These are phyloP conservation scores for Botia almorhae DNA, from an alignment of 2,797 vertebrate genomes.

Conservation along the genomic window DNA sequence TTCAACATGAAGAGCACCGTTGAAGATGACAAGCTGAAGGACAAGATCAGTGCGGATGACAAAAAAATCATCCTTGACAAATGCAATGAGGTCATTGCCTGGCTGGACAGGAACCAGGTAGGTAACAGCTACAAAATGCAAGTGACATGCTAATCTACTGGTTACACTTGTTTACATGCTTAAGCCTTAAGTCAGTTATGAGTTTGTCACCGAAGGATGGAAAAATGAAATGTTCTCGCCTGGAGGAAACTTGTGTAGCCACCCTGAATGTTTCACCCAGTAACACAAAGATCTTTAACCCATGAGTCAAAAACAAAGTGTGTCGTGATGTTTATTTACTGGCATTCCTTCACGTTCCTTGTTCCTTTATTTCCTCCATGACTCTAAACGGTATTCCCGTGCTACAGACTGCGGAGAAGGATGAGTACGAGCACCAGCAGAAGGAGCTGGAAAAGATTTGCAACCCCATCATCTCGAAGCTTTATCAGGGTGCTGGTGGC, in stretches of 20 bases:
- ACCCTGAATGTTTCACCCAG: neutral
- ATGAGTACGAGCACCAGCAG: slow-evolving; percentile 83
- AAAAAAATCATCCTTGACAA: slow-evolving; percentile 80
- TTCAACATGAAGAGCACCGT: slow-evolving; percentile 85
- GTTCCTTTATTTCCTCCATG: neutral
- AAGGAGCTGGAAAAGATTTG: slow-evolving; percentile 85
- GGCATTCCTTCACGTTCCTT: neutral
- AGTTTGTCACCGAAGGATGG: neutral
- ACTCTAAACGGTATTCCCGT: neutral
- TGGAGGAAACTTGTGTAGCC: neutral
- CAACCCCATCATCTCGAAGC: slow-evolving; percentile 81
- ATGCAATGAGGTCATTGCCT: slow-evolving; percentile 82
- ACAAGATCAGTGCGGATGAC: slow-evolving; percentile 82
- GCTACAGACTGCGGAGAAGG: slow-evolving; percentile 80
- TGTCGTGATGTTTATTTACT: neutral
- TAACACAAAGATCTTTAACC: neutral
- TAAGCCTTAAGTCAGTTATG: neutral
- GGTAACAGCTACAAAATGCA: slow-evolving; percentile 38
- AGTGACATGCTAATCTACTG: neutral
- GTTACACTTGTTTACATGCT: slow-evolving; percentile 8
- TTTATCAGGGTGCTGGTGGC: slow-evolving; percentile 78
- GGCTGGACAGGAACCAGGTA: slow-evolving; percentile 85
- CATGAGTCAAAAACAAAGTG: neutral
- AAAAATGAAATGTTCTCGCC: neutral
- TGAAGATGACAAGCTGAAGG: slow-evolving; percentile 82